A percentile compares a stretch with the other conserved stretches of the same genome.
These are phyloP conservation scores for Picathartes gymnocephalus DNA, from an alignment of 2,113 vertebrate species.

Conservation along the genomic window DNA sequence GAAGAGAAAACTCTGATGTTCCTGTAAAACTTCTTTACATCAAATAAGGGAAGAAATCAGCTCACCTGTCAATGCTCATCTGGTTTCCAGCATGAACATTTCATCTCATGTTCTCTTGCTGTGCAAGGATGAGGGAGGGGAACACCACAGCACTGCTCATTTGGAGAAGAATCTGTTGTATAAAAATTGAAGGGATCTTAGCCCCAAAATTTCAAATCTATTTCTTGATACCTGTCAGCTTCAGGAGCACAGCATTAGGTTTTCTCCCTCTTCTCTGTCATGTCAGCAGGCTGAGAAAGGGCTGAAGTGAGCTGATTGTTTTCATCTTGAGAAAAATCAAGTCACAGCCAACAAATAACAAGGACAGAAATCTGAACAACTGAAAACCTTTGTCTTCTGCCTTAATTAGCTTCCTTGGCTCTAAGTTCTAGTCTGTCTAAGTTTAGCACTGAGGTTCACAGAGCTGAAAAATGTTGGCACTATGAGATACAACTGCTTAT, in stretches of 20 bases:
- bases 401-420: not conserved
- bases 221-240: not conserved
- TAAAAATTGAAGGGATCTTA: not conserved
- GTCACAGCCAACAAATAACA: not conserved
- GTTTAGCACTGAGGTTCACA: not conserved
- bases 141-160: not conserved
- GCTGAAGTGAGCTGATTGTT: not conserved
- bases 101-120: not conserved
- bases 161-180: not conserved
- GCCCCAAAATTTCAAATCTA: not conserved
- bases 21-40: not conserved
- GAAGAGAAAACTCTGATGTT: not conserved
- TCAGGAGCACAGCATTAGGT: not conserved
- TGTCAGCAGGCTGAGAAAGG: not conserved
- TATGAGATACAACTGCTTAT: not conserved
- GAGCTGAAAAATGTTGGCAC: not conserved
- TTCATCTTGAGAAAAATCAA: not conserved
- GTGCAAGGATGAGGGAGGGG: not conserved
- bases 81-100: not conserved
- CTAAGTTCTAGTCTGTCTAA: not conserved
- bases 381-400: not conserved
- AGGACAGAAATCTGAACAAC: not conserved
- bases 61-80: not conserved
- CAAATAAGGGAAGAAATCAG: not conserved
- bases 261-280: not conserved